Evolutionary conservation across 1,140 invertebrate species (phyloP).

Genomic region (Nephila pilipes): DNA sequence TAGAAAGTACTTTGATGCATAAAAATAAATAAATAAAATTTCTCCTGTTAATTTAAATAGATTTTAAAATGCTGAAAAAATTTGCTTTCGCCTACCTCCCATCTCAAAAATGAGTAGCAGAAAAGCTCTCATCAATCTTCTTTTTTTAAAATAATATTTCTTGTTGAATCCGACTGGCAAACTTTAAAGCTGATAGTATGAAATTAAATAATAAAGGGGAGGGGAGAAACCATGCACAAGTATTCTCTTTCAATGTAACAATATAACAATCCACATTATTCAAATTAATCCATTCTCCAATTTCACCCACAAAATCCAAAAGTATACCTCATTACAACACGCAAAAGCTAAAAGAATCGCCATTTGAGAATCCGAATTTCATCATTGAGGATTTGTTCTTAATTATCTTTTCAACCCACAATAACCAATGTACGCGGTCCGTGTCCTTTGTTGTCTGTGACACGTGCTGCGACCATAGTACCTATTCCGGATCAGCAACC

Average conservation of each 20-base stretch:
- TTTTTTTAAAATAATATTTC: no score
- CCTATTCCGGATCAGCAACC: conserved; percentile 30
- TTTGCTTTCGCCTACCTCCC: no score
- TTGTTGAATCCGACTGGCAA: no score
- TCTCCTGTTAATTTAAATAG: no score
- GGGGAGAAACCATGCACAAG: neutral
- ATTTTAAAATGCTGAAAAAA: no score
- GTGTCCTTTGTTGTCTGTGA: neutral
- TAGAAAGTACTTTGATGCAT: no score
- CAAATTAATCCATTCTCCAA: neutral
- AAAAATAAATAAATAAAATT: no score
- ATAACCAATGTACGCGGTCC: neutral
- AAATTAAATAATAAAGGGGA: neutral
- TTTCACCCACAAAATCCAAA: neutral
- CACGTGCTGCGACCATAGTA: conserved; percentile 9
- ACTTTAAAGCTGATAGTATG: no score
- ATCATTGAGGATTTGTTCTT: neutral
- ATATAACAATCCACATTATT: no score
- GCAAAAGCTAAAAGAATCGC: neutral
- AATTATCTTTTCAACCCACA: neutral
- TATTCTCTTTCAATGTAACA: neutral
- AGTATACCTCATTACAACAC: neutral
- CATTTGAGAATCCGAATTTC: neutral
- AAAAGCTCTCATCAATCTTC: no score
- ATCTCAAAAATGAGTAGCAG: no score